Evolutionary conservation across 2,113 vertebrate genomes (phyloP), one percentile per base, ranked within the genome.

Genomic region (Trogon surrucura): DNA sequence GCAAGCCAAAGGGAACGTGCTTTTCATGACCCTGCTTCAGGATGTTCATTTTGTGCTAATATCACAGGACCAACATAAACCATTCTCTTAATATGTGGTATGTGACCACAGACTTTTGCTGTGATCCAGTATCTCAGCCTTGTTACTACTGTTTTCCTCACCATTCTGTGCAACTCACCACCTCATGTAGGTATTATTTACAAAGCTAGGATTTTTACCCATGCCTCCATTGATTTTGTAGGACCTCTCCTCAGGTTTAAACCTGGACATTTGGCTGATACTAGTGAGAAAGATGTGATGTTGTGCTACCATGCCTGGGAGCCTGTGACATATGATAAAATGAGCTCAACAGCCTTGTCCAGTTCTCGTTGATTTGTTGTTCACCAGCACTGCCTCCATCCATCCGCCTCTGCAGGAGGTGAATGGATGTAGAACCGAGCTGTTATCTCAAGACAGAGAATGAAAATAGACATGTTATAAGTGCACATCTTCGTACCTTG

Each of bases 281-380:
- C 45, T 32, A 36, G 19, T 41, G 60, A 13, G 36, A 81, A 89
- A 69, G 58, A 15, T 1, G 1, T 16, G 44, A 23, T n/a, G 20
- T 14, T 5, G 2, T 62, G 21, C 10, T 72, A 4, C 4, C 0
- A 0, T 32, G 25, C 47, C 38, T 80, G 34, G 27, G 26, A 83
- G 48, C 4, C n/a, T 78, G 65, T 34, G 32, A 20, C 19, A 44
- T 44, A 7, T 3, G 29, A 12, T 27, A 60, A 66, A 71, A 64
- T 25, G 48, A 48, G 13, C 69, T 64, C 56, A 54, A 56, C 19
- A 48, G 7, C 13, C 53, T 65, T 36, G 30, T 58, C 41, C 26
- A 36, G 4, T 66, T 88, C 45, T 17, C 11, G 48, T 6, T 48
- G 45, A 65, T 23, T 36, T 1, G 4, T 27, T 5, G 0, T 48